Conservation (phyloP, 1,140 invertebrate genomes). For the Centruroides sculpturatus region DNA sequence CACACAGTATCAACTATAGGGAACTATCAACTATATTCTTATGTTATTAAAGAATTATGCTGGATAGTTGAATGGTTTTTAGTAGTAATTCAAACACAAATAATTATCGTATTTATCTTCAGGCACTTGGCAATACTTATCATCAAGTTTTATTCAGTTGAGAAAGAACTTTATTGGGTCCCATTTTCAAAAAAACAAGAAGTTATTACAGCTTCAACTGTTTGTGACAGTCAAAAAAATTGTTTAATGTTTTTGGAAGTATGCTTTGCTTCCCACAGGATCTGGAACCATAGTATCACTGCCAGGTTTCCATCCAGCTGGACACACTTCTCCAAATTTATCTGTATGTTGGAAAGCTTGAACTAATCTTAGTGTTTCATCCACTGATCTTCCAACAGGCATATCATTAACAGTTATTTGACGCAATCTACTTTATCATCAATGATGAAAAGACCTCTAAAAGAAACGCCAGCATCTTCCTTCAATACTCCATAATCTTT, state of each 20-base stretch:
- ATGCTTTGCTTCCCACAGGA: constrained; percentile 65
- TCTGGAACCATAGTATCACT: constrained; percentile 88
- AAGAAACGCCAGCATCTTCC: constrained; percentile 83
- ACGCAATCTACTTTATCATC: constrained; percentile 76
- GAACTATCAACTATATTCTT: too few relatives aligned
- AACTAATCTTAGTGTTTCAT: constrained; percentile 46
- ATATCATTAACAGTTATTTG: constrained; percentile 98
- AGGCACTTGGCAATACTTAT: too few relatives aligned
- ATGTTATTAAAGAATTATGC: too few relatives aligned
- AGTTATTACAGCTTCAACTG: too few relatives aligned
- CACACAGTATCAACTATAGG: too few relatives aligned
- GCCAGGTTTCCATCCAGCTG: constrained; percentile 92
- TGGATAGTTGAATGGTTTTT: too few relatives aligned
- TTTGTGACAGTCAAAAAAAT: too few relatives aligned
- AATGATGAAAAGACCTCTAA: constrained; percentile 90
- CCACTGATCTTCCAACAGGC: constrained; percentile 74
- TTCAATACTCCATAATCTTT: constrained; percentile 84
- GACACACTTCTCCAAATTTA: constrained; percentile 64
- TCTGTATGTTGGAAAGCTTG: constrained; percentile 49
- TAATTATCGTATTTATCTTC: too few relatives aligned
- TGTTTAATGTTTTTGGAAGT: constrained; percentile 41
- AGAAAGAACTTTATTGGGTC: too few relatives aligned
- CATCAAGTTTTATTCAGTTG: too few relatives aligned
- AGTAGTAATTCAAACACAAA: too few relatives aligned
- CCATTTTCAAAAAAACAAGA: too few relatives aligned